Conservation (phyloP, 2,797 vertebrate species). For the Serranus cabrilla region DNA sequence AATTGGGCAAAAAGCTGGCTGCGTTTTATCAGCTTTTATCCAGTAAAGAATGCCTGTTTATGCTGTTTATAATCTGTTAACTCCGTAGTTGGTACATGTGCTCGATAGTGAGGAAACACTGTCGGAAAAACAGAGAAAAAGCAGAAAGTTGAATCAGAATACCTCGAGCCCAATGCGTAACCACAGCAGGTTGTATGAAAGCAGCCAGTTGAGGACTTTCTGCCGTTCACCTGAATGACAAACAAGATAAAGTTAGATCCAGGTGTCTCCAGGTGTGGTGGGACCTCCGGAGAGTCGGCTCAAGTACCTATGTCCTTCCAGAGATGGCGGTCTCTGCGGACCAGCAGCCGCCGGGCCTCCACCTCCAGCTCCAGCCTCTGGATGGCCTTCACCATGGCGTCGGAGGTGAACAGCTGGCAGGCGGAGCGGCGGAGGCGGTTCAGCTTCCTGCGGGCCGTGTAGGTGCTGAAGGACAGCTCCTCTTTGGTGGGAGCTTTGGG, state of each 20-base stretch:
- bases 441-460: conserved; percentile 90
- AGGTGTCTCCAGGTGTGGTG: fast-evolving
- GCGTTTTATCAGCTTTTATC: too few relatives aligned
- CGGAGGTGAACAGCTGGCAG: conserved; percentile 91
- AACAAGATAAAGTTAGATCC: neutral
- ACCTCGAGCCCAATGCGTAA: conserved; percentile 96
- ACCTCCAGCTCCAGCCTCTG: conserved; percentile 93
- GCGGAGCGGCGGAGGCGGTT: conserved; percentile 91
- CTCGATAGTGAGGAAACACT: too few relatives aligned
- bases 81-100: too few relatives aligned
- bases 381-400: conserved; percentile 91
- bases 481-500: conserved; percentile 95
- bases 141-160: conserved; percentile 16
- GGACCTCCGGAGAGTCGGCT: neutral
- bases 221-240: conserved; percentile 89
- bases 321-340: conserved; percentile 94
- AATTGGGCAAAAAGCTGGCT: too few relatives aligned
- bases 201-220: conserved; percentile 94
- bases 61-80: too few relatives aligned
- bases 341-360: conserved; percentile 88
- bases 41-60: too few relatives aligned
- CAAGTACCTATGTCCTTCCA: conserved; percentile 89
- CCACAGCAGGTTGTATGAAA: conserved; percentile 97
- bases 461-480: conserved; percentile 93
- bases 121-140: too few relatives aligned